Conservation (phyloP, 2,888 invertebrate species). For the Athrips mouffetella region DNA sequence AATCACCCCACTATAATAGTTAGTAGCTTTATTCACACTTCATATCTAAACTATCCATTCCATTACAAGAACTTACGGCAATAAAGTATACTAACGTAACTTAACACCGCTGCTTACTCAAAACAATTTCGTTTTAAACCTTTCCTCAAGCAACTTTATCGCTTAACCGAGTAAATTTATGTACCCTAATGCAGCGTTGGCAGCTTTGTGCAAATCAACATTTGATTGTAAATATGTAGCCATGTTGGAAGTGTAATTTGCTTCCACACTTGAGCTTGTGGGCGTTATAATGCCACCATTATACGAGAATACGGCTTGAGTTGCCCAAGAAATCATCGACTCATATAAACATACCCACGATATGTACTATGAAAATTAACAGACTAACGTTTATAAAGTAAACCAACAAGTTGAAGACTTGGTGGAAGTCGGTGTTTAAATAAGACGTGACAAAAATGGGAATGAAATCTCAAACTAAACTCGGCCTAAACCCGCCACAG, state of each 20-base stretch:
- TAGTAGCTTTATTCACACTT: not conserved
- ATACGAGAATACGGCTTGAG: constrained; percentile 57
- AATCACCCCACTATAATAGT: too few relatives aligned
- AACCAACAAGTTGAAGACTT: constrained; percentile 11
- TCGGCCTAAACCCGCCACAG: not conserved
- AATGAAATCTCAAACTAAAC: constrained; percentile 9
- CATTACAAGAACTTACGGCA: not conserved
- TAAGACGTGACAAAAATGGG: constrained; percentile 11
- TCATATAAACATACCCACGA: constrained; percentile 44
- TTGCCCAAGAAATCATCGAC: constrained; percentile 67
- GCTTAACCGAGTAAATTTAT: constrained; percentile 68
- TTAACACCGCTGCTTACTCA: constrained; percentile 37
- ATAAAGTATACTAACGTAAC: constrained; percentile 12
- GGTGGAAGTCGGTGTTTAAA: constrained; percentile 1
- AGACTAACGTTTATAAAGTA: constrained; percentile 24
- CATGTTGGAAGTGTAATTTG: constrained; percentile 71
- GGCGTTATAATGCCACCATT: constrained; percentile 73
- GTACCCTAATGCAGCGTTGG: constrained; percentile 67
- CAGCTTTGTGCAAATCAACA: constrained; percentile 69
- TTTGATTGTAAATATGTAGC: constrained; percentile 71
- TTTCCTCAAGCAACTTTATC: constrained; percentile 56
- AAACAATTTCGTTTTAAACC: constrained; percentile 55
- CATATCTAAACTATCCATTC: not conserved
- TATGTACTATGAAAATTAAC: constrained; percentile 48
- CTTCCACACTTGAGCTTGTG: constrained; percentile 69